These are phyloP conservation scores for Cryptocheilus praepositus DNA, from an alignment of 2,888 invertebrate species.

Conservation along the genomic window DNA sequence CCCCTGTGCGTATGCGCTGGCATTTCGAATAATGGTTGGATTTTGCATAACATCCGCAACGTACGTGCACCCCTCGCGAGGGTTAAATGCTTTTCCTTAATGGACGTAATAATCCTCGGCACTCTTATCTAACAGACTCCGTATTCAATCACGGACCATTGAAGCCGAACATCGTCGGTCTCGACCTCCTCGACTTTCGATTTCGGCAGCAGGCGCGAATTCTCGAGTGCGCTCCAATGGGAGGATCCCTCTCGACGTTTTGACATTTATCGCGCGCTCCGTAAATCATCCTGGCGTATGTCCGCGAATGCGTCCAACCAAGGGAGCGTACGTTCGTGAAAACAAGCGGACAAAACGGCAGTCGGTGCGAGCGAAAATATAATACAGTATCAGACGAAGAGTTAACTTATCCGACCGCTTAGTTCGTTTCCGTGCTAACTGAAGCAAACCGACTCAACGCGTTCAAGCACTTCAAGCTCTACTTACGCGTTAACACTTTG, in stretches of 20 bases:
- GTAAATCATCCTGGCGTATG: constrained; percentile 33
- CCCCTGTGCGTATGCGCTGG: too few relatives aligned
- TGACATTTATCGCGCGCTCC: constrained; percentile 30
- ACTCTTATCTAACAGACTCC: neutral
- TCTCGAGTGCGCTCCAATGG: constrained; percentile 24
- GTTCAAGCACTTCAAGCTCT: too few relatives aligned
- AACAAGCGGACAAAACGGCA: neutral
- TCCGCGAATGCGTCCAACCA: constrained; percentile 23
- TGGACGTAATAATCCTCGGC: too few relatives aligned
- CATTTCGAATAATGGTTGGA: too few relatives aligned
- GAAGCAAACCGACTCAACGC: too few relatives aligned
- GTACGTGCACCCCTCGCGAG: too few relatives aligned
- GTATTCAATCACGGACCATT: neutral
- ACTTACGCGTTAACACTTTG: too few relatives aligned
- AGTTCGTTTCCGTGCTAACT: too few relatives aligned
- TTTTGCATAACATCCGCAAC: too few relatives aligned
- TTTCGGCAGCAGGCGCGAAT: constrained; percentile 5
- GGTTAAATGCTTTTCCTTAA: too few relatives aligned
- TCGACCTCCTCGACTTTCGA: constrained; percentile 22
- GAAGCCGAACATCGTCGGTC: constrained; percentile 19
- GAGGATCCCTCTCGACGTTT: constrained; percentile 32
- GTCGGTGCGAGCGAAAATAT: neutral
- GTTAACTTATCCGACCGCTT: too few relatives aligned
- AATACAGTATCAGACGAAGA: too few relatives aligned
- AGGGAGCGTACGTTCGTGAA: neutral